Conservation (phyloP, 1,140 invertebrate genomes). For the Protaetia brevitarsis region DNA sequence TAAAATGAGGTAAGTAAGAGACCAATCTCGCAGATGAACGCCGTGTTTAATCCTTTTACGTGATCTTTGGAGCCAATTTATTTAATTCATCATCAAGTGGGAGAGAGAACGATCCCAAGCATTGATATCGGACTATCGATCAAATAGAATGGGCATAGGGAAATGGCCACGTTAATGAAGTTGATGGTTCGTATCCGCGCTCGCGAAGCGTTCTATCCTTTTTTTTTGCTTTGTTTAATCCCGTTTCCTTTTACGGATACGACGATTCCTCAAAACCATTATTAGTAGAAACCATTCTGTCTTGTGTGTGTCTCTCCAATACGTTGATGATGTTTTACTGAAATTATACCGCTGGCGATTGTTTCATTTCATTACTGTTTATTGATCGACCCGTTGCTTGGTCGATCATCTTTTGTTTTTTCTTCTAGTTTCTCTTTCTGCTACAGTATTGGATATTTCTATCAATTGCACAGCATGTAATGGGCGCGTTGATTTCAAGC, state of each 20-base stretch:
- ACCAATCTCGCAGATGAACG: background rate
- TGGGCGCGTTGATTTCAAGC: too few relatives aligned
- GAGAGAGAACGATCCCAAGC: too few relatives aligned
- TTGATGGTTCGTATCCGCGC: background rate
- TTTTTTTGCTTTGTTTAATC: background rate
- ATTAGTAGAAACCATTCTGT: background rate
- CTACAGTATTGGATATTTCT: too few relatives aligned
- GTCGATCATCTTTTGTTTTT: too few relatives aligned
- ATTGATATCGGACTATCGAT: background rate
- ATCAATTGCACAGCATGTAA: too few relatives aligned
- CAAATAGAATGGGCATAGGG: background rate
- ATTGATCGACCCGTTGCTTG: too few relatives aligned
- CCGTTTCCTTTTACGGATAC: background rate
- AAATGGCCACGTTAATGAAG: background rate
- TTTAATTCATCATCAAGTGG: background rate
- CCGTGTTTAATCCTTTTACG: slow-evolving; percentile 12
- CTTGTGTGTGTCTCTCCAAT: background rate
- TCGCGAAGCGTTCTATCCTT: background rate
- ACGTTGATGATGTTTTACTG: background rate
- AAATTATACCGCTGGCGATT: background rate
- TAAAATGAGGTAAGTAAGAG: slow-evolving; percentile 13
- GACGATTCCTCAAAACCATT: background rate
- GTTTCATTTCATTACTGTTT: slow-evolving; percentile 4
- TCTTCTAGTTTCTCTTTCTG: too few relatives aligned
- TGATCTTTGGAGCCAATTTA: slow-evolving; percentile 3